A percentile compares a stretch with the other conserved stretches of the same genome.
Evolutionary conservation across 2,888 invertebrate genomes (phyloP).

Genomic region (Lasioglossum villosulum): DNA sequence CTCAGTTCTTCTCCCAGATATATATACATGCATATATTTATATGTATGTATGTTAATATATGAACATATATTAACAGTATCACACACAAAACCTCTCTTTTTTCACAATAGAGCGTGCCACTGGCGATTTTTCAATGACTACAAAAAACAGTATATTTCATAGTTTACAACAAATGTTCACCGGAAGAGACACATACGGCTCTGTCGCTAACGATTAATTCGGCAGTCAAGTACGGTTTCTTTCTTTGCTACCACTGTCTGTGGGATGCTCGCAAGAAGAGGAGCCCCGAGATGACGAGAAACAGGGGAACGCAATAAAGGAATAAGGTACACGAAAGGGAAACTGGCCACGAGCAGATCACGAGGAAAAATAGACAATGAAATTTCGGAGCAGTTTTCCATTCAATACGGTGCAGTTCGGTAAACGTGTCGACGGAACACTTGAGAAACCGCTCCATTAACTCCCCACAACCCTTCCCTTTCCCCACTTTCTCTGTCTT

Average conservation of each 20-base stretch:
- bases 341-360: constrained; percentile 28
- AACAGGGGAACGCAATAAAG: constrained; percentile 20
- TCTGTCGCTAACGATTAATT: constrained; percentile 36
- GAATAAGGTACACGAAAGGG: constrained; percentile 22
- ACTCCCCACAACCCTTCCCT: constrained; percentile 21
- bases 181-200: constrained; percentile 30
- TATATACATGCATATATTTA: neutral
- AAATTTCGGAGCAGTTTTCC: constrained; percentile 51
- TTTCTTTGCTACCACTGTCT: constrained; percentile 4
- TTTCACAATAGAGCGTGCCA: constrained; percentile 9
- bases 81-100: constrained; percentile 17
- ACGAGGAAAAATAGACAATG: constrained; percentile 44
- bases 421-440: constrained; percentile 46
- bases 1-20: constrained; percentile 42
- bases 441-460: constrained; percentile 20
- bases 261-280: constrained; percentile 16
- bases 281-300: constrained; percentile 27
- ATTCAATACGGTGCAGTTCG: constrained; percentile 30
- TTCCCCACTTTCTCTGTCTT: constrained; percentile 38
- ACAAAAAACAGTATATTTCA: constrained; percentile 10
- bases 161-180: constrained; percentile 24
- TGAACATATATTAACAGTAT: constrained; percentile 28
- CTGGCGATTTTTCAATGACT: constrained; percentile 3
- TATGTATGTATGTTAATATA: constrained; percentile 18
- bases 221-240: constrained; percentile 19